Percentiles rank a stretch among this genome's conserved stretches.
Conservation (phyloP, 1,140 invertebrate genomes). For the Tetramorium simillimum region DNA sequence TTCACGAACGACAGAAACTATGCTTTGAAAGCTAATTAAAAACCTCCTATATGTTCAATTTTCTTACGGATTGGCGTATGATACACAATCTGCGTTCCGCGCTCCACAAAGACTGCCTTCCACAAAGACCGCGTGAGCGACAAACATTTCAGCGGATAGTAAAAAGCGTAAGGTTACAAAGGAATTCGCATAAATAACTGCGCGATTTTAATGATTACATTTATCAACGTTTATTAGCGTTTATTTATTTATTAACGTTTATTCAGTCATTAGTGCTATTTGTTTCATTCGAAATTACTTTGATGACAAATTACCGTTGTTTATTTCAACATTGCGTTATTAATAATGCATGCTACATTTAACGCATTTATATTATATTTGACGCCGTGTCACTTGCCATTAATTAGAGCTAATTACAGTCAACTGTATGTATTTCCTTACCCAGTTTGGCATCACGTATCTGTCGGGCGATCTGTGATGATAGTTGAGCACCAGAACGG, state of each 20-base stretch:
- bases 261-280: constrained; percentile 28
- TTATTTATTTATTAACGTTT: constrained; percentile 32
- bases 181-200: not conserved
- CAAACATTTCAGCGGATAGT: not conserved
- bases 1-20: not conserved
- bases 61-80: not conserved
- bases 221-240: constrained; percentile 6
- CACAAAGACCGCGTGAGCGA: too few relatives aligned
- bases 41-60: not conserved
- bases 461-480: constrained; percentile 98
- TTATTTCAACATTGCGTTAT: constrained; percentile 20
- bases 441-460: constrained; percentile 98
- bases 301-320: constrained; percentile 13
- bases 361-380: constrained; percentile 1
- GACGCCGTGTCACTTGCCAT: not conserved
- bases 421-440: constrained; percentile 84
- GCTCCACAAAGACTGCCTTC: not conserved
- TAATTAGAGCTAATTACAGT: constrained; percentile 18
- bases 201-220: not conserved
- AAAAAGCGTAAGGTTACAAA: not conserved
- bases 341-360: constrained; percentile 15
- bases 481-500: constrained; percentile 99
- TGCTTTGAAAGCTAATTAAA: not conserved
- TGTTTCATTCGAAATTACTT: constrained; percentile 15
- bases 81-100: not conserved